Conservation (phyloP, 2,797 vertebrate species). For the Mionectes olivaceus region DNA sequence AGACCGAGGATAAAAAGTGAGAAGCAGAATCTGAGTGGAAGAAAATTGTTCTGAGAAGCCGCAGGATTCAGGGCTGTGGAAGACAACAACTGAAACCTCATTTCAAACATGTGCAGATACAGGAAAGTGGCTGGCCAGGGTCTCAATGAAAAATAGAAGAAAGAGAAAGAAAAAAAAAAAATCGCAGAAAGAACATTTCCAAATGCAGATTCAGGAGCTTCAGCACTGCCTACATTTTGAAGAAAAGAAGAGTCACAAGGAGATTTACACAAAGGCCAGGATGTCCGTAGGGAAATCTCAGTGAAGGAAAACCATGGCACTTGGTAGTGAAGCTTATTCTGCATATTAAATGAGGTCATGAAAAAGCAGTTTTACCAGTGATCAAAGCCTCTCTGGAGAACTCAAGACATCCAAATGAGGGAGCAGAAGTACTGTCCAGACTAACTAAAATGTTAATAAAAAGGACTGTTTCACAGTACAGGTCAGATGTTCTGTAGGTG, state of each 20-base stretch:
- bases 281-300: conserved; percentile 18
- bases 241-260: conserved; percentile 13
- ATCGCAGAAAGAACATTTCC: background rate
- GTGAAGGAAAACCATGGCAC: background rate
- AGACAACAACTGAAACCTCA: background rate
- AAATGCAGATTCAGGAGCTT: conserved; percentile 6
- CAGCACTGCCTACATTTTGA: background rate
- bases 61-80: background rate
- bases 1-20: background rate
- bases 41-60: background rate
- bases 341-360: conserved; percentile 20
- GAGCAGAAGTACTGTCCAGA: background rate
- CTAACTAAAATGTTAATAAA: background rate
- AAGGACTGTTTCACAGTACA: background rate
- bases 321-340: conserved; percentile 39
- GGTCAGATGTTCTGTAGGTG: background rate
- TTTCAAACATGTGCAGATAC: background rate
- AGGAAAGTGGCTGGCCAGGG: background rate
- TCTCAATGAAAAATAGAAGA: background rate
- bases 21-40: background rate
- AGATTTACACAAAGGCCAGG: conserved; percentile 20
- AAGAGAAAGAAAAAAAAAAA: background rate
- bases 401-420: background rate
- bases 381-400: conserved; percentile 20
- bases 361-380: conserved; percentile 24